Conservation (phyloP, 2,797 vertebrate species). For the Kryptolebias ocellatus region DNA sequence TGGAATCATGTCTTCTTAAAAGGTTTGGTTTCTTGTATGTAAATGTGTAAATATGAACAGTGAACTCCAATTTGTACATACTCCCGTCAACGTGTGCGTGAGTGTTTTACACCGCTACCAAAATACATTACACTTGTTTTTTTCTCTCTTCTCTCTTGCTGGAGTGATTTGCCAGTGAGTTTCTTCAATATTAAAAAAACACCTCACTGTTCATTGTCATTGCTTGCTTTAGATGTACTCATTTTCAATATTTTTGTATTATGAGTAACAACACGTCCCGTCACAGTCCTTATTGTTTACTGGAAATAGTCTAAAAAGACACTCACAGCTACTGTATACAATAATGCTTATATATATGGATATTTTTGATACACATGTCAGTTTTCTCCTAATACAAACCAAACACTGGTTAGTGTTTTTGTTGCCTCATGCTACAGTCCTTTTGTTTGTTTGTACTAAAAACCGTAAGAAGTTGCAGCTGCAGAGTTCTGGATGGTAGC, state of each 20-base stretch:
- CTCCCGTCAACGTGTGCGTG: slow-evolving; percentile 58
- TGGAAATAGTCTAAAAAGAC: slow-evolving; percentile 42
- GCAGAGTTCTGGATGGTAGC: background rate
- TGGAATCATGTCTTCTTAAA: slow-evolving; percentile 67
- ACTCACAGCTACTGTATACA: slow-evolving; percentile 42
- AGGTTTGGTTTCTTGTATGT: slow-evolving; percentile 72
- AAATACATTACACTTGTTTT: slow-evolving; percentile 37
- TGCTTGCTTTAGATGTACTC: slow-evolving; percentile 50
- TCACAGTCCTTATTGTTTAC: slow-evolving; percentile 38
- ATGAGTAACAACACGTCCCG: slow-evolving; percentile 30
- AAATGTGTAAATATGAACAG: slow-evolving; percentile 77
- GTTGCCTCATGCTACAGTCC: slow-evolving; percentile 39
- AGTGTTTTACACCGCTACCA: slow-evolving; percentile 72
- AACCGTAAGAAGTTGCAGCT: slow-evolving; percentile 26
- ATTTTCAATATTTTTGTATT: slow-evolving; percentile 31
- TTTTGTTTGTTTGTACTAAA: slow-evolving; percentile 63
- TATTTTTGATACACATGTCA: slow-evolving; percentile 71
- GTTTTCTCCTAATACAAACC: slow-evolving; percentile 27
- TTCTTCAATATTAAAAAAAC: slow-evolving; percentile 7
- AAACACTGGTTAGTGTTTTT: slow-evolving; percentile 56
- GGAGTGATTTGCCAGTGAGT: slow-evolving; percentile 32
- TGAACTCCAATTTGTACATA: slow-evolving; percentile 70
- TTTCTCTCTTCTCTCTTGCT: slow-evolving; percentile 10
- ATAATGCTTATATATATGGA: slow-evolving; percentile 49
- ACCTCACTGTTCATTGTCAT: slow-evolving; percentile 25